Conservation (phyloP, 2,888 invertebrate species). For the Coelinius sp. region DNA sequence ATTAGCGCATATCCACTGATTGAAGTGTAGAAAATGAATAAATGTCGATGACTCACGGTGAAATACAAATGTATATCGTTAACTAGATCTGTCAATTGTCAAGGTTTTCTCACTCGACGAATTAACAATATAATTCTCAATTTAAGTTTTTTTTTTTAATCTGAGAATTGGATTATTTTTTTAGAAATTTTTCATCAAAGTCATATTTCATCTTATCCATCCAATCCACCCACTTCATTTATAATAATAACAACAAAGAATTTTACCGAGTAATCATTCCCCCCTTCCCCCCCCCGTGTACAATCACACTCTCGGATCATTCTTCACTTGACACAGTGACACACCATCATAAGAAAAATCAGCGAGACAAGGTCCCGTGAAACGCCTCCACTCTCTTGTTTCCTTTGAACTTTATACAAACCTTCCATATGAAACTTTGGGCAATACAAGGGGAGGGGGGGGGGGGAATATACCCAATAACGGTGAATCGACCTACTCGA, state of each 20-base stretch:
- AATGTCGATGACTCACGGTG: conserved; percentile 9
- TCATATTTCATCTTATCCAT: too few species aligned
- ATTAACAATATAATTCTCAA: too few species aligned
- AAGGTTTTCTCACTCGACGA: too few species aligned
- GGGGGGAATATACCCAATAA: conserved; percentile 59
- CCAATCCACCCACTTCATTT: too few species aligned
- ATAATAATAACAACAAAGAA: too few species aligned
- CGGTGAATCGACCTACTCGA: conserved; percentile 62
- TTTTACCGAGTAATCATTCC: too few species aligned
- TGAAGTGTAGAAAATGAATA: conserved; percentile 11
- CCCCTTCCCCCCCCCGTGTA: too few species aligned
- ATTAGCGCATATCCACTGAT: conserved; percentile 51
- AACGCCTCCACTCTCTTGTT: conserved; percentile 29
- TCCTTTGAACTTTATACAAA: background rate
- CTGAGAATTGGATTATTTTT: too few species aligned
- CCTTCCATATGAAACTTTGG: conserved; percentile 3
- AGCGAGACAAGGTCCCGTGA: background rate
- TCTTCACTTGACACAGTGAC: conserved; percentile 12
- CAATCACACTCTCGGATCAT: background rate
- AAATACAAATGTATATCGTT: too few species aligned
- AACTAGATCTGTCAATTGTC: too few species aligned
- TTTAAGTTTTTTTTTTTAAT: too few species aligned
- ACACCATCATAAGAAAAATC: background rate
- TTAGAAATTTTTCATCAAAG: too few species aligned
- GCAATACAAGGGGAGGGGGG: conserved; percentile 45